phyloP scores from a whole-genome alignment of 2,797 vertebrate species.

The Cichlasoma orientale region DNA sequence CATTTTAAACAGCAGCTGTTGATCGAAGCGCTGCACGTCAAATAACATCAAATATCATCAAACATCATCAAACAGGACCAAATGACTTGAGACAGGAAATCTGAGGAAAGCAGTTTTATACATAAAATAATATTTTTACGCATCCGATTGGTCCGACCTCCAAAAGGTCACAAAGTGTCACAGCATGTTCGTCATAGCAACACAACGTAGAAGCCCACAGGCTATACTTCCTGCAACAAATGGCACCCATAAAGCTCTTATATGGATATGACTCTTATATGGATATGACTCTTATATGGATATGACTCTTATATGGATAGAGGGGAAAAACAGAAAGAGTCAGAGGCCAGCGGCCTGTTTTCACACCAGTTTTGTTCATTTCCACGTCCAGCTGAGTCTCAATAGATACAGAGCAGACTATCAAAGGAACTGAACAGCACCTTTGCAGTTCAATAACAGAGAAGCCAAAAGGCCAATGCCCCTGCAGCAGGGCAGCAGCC shows the following conservation, averaged over 20 bases:
- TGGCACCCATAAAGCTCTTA: too few species aligned
- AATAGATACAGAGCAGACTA: too few species aligned
- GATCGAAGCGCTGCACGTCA: too few species aligned
- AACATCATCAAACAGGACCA: too few species aligned
- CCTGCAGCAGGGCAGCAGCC: neutral
- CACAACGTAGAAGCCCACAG: accelerated
- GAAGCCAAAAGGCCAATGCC: neutral
- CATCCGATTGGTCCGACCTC: neutral
- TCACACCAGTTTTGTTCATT: neutral
- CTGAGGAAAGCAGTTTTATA: accelerated
- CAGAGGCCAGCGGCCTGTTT: accelerated
- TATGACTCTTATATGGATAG: too few species aligned
- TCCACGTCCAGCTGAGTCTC: neutral
- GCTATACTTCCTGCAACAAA: neutral
- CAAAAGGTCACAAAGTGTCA: neutral
- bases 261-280: too few species aligned
- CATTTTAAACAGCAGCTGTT: too few species aligned
- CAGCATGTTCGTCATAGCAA: accelerated
- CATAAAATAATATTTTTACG: neutral
- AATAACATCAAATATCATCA: too few species aligned
- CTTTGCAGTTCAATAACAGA: neutral
- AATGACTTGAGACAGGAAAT: too few species aligned
- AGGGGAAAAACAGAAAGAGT: too few species aligned
- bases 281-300: too few species aligned
- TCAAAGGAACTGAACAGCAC: neutral